Evolutionary conservation across 2,888 invertebrate species (phyloP), one percentile per base, ranked within the genome.

Genomic region (Amaurobius ferox): DNA sequence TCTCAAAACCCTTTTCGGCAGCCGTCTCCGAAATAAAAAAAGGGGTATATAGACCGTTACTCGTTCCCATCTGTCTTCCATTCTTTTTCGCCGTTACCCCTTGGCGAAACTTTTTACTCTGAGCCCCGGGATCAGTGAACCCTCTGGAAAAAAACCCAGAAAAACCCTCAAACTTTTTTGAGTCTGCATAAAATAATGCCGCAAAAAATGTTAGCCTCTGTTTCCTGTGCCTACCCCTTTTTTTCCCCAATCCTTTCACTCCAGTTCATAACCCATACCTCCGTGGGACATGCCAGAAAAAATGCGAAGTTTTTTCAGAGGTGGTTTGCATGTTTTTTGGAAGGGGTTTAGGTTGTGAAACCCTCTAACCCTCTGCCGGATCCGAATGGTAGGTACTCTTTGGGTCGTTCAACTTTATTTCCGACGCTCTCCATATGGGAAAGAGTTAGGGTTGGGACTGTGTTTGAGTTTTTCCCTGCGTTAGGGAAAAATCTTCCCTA

Each of bases 241-340:
- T 72, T 67, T 67, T 44, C 26, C 66, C 28, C 62, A 85, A 77
- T 40, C 83, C 72, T 85, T 85, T 85, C 64, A 72, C 44, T 72
- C 40, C 23, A 72, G 83, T 85, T 72, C 83, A 77, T 85, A 85
- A 85, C 77, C 83, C 83, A 48, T 77, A 30, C 40, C 67, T 85
- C 77, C 83, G 81, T 85, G 83, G 83, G 83, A 78, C 77, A 72
- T 16, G 39, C 44, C 44, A 11, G 16, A 32, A 32, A 32, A 32
- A 32, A 40, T 28, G 28, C 29, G 19, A 40, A n/a, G 0, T 62
- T 62, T 73, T 73, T 62, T 48, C 6, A 13, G 66, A 40, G 32
- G 35, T n/a, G 48, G 23, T 44, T 28, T n/a, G 62, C 5, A 16
- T 2, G 35, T 6, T 55, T 32, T 72, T 39, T 76, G 23, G 64